Evolutionary conservation across 2,797 vertebrate species (phyloP).

Genomic region (Lindbergichthys nudifrons): DNA sequence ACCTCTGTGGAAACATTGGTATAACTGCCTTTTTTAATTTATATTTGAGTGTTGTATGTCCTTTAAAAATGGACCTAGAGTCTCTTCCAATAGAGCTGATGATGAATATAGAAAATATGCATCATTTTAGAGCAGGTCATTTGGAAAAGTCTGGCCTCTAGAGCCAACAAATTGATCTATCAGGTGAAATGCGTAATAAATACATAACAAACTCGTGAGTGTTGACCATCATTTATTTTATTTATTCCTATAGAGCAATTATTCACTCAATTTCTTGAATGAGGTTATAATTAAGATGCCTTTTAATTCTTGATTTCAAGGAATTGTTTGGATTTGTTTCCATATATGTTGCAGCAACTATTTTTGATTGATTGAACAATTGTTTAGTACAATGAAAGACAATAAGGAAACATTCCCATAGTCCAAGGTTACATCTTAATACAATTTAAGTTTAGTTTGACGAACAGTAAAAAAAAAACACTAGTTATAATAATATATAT

Average conservation of each 20-base stretch:
- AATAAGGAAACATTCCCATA: not conserved
- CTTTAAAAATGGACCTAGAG: too few relatives aligned
- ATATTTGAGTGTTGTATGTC: too few relatives aligned
- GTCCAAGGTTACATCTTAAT: not conserved
- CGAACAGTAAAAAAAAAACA: not conserved
- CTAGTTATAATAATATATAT: not conserved
- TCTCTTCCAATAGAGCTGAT: too few relatives aligned
- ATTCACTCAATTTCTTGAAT: not conserved
- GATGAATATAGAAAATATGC: slow-evolving; percentile 5
- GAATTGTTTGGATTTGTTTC: not conserved
- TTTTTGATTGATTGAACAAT: too few relatives aligned
- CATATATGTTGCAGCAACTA: too few relatives aligned
- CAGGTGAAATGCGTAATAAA: not conserved
- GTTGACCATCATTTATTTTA: not conserved
- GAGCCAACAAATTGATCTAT: not conserved
- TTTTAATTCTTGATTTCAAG: not conserved
- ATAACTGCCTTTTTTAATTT: too few relatives aligned
- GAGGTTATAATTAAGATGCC: not conserved
- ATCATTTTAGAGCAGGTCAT: slow-evolving; percentile 18
- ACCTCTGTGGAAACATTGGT: too few relatives aligned
- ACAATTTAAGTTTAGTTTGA: not conserved
- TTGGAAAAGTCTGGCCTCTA: slow-evolving; percentile 8
- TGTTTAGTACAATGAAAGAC: too few relatives aligned
- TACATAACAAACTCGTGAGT: not conserved
- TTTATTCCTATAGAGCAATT: not conserved